Evolutionary conservation across 2,888 invertebrate species (phyloP), one percentile per base, ranked within the genome.

Genomic region (Trachelus stipa): DNA sequence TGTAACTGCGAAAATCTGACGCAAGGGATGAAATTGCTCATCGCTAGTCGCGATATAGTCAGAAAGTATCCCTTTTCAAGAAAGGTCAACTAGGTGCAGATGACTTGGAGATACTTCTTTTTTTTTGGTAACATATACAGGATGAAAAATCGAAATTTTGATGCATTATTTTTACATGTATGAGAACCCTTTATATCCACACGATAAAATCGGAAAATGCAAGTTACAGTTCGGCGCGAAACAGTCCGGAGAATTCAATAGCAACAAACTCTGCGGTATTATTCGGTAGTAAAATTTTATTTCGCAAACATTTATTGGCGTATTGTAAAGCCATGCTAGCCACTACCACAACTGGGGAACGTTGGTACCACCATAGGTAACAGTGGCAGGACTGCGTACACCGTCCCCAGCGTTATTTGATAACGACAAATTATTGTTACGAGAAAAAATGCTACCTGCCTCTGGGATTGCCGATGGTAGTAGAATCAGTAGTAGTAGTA

Each of bases 371-470:
- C 15, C 15, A 40, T 40, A 40, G 40, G 23, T 40, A 40, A 23
- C 23, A 15, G 23, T 23, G 15, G 40, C 40, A 40, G 40, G 40
- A 23, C 40, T 23, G 40, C 40, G 15, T 40, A 15, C 1, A 33
- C n/a, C 31, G 71, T 75, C 78, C 76, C 68, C 69, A 40, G 40
- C 79, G 85, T 90, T 90, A 91, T 90, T 90, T 88, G 88, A 90
- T 91, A 91, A 91, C 90, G 90, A 90, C 91, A 88, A 91, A 91
- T 91, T 91, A 91, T 91, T 90, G 90, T 90, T 91, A 91, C 90
- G 91, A 88, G 90, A 87, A 89, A 87, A 88, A 89, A 90, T 87
- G 88, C 85, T 74, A 40, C 40, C 40, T 85, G 84, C 11, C 37
- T 77, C 40, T 73, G 56, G 77, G 73, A 40, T 40, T 40, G 40